Conservation (phyloP, 2,888 invertebrate genomes). For the Calameuta idolon region DNA sequence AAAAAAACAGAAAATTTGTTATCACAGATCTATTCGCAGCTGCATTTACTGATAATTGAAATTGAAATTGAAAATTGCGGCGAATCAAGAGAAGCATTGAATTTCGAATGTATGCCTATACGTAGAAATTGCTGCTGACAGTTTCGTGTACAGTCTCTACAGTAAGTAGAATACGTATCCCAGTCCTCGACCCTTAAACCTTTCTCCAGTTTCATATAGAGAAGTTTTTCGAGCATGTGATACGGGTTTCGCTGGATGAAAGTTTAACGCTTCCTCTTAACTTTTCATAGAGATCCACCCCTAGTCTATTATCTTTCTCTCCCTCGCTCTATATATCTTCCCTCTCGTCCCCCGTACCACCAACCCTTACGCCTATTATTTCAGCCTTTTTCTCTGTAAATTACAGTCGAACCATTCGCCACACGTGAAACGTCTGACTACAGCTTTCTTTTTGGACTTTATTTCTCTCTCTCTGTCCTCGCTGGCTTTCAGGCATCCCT, state of each 20-base stretch:
- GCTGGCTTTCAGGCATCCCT: background rate
- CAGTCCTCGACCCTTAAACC: background rate
- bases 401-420: constrained; percentile 15
- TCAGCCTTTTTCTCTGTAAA: constrained; percentile 16
- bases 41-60: background rate
- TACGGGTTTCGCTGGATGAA: constrained; percentile 8
- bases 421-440: too few relatives aligned
- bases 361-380: constrained; percentile 11
- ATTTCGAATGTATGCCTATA: background rate
- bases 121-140: background rate
- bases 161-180: background rate
- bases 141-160: background rate
- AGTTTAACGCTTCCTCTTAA: constrained; percentile 18
- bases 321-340: constrained; percentile 1
- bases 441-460: too few relatives aligned
- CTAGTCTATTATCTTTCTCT: constrained; percentile 16
- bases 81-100: background rate
- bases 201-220: background rate
- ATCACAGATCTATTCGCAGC: background rate
- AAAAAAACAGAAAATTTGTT: background rate
- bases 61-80: background rate
- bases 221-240: constrained; percentile 13
- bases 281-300: constrained; percentile 16
- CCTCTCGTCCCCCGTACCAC: background rate
- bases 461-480: background rate